These are phyloP conservation scores for Passerina amoena DNA, from an alignment of 2,113 vertebrate genomes.

Conservation along the genomic window DNA sequence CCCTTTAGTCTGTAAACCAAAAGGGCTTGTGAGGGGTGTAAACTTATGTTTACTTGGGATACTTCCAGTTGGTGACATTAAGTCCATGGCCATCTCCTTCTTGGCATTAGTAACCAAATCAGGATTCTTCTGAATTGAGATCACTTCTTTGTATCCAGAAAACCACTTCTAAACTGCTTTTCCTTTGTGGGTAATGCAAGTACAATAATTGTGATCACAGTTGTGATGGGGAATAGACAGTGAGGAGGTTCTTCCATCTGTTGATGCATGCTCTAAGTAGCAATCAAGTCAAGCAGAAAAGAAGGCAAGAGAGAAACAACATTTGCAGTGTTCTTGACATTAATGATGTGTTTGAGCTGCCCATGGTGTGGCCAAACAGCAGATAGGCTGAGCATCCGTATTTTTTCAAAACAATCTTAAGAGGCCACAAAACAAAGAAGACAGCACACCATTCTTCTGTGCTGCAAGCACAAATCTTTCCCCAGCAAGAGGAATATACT, in stretches of 20 bases:
- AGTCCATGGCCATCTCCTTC: background rate
- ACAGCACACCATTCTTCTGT: background rate
- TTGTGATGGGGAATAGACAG: background rate
- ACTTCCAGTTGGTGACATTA: background rate
- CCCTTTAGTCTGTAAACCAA: background rate
- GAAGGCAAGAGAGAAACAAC: background rate
- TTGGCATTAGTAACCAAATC: background rate
- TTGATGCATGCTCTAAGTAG: accelerated
- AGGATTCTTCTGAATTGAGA: background rate
- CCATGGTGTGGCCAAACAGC: background rate
- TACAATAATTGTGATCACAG: background rate
- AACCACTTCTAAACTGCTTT: background rate
- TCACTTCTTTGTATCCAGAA: background rate
- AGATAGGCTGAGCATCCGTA: background rate
- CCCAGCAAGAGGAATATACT: background rate
- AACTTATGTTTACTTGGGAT: background rate
- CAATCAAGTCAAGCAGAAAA: background rate
- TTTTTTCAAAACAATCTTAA: background rate
- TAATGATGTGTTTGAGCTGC: background rate
- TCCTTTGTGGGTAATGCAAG: background rate
- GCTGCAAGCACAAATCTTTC: background rate
- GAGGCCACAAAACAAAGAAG: background rate
- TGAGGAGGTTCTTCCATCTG: background rate
- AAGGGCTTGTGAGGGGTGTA: background rate
- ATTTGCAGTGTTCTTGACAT: background rate